Evolutionary conservation across 2,797 vertebrate genomes (phyloP).

Genomic region (Valencia hispanica): DNA sequence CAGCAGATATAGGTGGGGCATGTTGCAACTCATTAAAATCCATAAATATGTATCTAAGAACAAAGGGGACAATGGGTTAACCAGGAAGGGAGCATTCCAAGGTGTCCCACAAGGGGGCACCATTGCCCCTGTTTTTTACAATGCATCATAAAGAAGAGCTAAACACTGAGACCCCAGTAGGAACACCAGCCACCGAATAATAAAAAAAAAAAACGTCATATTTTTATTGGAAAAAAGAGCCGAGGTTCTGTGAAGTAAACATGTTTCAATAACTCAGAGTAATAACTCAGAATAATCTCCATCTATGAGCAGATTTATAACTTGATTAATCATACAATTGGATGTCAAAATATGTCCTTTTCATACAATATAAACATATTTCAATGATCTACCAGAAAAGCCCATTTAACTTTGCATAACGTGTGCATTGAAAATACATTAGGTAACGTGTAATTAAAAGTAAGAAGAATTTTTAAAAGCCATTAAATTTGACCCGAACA

Average conservation of each 20-base stretch:
- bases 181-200: not conserved
- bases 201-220: conserved; percentile 4
- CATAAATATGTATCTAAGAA: not conserved
- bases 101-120: not conserved
- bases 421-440: conserved; percentile 37
- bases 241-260: conserved; percentile 54
- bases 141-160: not conserved
- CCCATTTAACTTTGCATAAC: conserved; percentile 44
- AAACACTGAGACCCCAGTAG: not conserved
- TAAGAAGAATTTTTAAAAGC: conserved; percentile 52
- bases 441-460: conserved; percentile 43
- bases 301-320: conserved; percentile 25
- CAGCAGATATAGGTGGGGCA: too few species aligned
- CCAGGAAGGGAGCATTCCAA: too few species aligned
- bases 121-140: not conserved
- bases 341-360: conserved; percentile 37
- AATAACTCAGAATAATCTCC: conserved; percentile 29
- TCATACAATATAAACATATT: conserved; percentile 49
- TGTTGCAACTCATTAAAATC: not conserved
- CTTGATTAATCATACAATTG: conserved; percentile 30
- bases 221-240: conserved; percentile 69
- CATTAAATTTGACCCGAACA: conserved; percentile 50
- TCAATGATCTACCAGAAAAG: conserved; percentile 33
- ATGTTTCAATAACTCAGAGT: conserved; percentile 38
- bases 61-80: too few species aligned